Evolutionary conservation across 2,113 vertebrate species (phyloP), one percentile per base, ranked within the genome.

Genomic region (Condylura cristata): DNA sequence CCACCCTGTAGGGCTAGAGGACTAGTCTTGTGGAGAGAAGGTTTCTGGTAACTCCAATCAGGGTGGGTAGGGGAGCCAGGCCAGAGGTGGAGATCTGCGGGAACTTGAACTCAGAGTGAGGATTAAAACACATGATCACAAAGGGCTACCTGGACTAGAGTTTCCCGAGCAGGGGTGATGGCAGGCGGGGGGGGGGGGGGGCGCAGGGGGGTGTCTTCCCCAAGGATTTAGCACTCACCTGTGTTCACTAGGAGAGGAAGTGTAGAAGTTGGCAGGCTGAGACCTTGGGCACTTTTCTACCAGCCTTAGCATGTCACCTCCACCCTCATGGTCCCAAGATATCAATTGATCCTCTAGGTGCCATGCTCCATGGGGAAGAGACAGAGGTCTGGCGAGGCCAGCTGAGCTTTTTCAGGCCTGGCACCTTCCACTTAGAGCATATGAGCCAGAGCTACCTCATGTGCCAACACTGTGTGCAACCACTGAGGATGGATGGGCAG

Each of bases 381-480:
- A 34, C 32, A 86, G 56, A 75, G 39, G 20, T 20, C 81, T 22
- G 16, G 14, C 9, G 18, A 46, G 39, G 32, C 28, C 44, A 30
- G 34, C 16, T 1, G 44, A 34, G 56, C 41, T 58, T 20, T 39
- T 81, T 32, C 41, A 39, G 70, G 65, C 41, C 81, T n/a, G 28
- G 32, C 37, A n/a, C 60, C 17, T 71, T 90, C n/a, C 46, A 16
- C 53, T 68, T 58, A 48, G 0, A 22, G 79, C 70, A 79, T 56
- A 44, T 18, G 32, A 30, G 58, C 39, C 34, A 68, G 58, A 63
- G 9, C 44, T 2, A 3, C 20, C 63, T 28, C 14, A 12, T 3
- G 8, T 5, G 26, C 34, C 30, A 13, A 28, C 18, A 9, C 24
- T 14, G 0, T 2, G 8, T 1, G 5, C 20, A 6, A 26, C 51